A percentile compares a stretch with the other conserved stretches of the same genome.
These are phyloP conservation scores for Galerucella calmariensis DNA, from an alignment of 2,888 invertebrate genomes.

Conservation along the genomic window DNA sequence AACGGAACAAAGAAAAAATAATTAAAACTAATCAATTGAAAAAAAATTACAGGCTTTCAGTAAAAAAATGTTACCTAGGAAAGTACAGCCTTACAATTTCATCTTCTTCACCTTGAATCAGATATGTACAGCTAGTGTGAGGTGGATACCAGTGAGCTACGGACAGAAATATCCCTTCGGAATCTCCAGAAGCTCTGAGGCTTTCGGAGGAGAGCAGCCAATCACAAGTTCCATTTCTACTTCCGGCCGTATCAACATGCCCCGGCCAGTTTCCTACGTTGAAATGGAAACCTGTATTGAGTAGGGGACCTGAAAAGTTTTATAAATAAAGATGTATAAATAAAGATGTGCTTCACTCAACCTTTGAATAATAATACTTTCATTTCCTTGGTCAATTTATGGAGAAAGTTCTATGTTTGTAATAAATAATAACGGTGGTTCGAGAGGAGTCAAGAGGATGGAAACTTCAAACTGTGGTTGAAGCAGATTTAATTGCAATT, in stretches of 20 bases:
- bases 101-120: constrained; percentile 86
- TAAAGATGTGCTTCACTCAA: no score
- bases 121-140: constrained; percentile 90
- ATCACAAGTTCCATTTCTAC: constrained; percentile 86
- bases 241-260: constrained; percentile 89
- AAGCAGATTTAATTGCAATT: no score
- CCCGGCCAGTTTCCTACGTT: constrained; percentile 96
- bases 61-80: constrained; percentile 72
- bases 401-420: no score
- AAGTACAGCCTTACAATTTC: constrained; percentile 92
- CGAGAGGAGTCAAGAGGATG: no score
- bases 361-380: no score
- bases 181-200: constrained; percentile 79
- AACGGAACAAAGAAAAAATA: no score
- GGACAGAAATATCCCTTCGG: constrained; percentile 89
- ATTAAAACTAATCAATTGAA: no score
- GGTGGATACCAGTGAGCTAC: constrained; percentile 96
- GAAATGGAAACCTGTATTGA: constrained; percentile 94
- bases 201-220: constrained; percentile 89
- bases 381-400: no score
- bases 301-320: constrained; percentile 73
- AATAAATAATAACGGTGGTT: no score
- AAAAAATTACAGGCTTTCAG: no score
- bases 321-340: no score
- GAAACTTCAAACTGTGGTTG: no score